Conservation (phyloP, 2,113 vertebrate species). For the Orthonyx spaldingii region DNA sequence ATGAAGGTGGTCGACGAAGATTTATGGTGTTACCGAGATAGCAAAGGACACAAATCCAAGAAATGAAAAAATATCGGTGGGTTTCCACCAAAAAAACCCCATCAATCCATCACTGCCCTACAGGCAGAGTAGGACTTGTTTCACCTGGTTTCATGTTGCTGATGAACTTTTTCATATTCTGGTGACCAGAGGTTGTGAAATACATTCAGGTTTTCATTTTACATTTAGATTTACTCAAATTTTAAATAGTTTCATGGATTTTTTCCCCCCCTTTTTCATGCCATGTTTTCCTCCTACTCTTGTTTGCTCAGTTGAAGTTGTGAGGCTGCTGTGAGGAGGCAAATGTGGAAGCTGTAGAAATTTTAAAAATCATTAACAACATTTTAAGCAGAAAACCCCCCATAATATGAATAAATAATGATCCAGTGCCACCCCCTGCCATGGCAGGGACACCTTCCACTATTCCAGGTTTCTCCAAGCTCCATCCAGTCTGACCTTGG, state of each 20-base stretch:
- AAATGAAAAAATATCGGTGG: not conserved
- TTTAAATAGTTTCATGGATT: not conserved
- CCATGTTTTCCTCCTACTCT: not conserved
- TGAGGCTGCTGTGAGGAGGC: not conserved
- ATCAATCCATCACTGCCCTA: not conserved
- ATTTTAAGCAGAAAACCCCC: not conserved
- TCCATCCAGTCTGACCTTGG: rapidly evolving
- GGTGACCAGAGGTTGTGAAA: not conserved
- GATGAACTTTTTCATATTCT: not conserved
- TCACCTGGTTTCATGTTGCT: not conserved
- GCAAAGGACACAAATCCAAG: not conserved
- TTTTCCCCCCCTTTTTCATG: not conserved
- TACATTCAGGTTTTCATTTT: not conserved
- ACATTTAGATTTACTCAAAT: not conserved
- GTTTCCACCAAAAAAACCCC: not conserved
- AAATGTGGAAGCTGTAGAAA: too few relatives aligned
- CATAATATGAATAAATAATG: not conserved
- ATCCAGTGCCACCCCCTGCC: too few relatives aligned
- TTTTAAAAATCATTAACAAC: not conserved
- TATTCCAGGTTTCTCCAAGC: rapidly evolving
- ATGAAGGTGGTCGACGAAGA: not conserved
- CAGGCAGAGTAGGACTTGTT: not conserved
- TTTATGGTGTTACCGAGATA: not conserved
- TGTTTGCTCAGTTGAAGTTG: not conserved
- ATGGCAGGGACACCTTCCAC: not conserved